Percentiles rank a stretch among this genome's conserved stretches.
Evolutionary conservation across 2,113 vertebrate genomes (phyloP).

Genomic region (Daubentonia madagascariensis): DNA sequence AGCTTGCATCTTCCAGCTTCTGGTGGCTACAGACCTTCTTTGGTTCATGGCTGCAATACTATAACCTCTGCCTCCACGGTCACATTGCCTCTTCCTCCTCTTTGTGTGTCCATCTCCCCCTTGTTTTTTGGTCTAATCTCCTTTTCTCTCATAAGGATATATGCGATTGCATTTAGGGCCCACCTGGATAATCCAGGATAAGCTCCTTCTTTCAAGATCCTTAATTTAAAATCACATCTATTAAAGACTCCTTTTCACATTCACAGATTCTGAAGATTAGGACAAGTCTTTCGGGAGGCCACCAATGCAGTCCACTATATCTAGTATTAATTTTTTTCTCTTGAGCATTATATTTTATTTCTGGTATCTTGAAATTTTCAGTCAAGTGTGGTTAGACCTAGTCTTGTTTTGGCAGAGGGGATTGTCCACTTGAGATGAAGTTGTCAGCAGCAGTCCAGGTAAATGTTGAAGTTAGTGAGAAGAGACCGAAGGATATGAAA

Average conservation of each 20-base stretch:
- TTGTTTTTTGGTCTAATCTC: background rate
- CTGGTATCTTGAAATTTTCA: background rate
- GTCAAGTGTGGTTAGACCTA: background rate
- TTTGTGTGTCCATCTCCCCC: background rate
- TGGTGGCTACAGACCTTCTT: background rate
- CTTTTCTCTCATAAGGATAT: background rate
- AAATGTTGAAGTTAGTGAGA: background rate
- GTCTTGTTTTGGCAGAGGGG: background rate
- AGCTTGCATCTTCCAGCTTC: background rate
- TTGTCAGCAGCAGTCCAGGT: background rate
- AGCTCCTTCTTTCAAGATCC: background rate
- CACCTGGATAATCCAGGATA: background rate
- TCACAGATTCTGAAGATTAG: background rate
- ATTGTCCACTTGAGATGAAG: background rate
- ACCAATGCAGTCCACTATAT: background rate
- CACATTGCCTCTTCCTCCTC: background rate
- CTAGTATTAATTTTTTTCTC: conserved; percentile 25
- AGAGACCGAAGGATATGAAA: background rate
- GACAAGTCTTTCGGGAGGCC: background rate
- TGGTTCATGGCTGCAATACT: background rate
- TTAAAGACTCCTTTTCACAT: background rate
- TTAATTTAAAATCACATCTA: background rate
- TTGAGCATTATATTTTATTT: background rate
- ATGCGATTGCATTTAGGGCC: background rate
- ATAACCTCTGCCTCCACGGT: background rate